Base-by-base conservation (phyloP, 2,888 invertebrate genomes). In the Drosophila siamana region DNA sequence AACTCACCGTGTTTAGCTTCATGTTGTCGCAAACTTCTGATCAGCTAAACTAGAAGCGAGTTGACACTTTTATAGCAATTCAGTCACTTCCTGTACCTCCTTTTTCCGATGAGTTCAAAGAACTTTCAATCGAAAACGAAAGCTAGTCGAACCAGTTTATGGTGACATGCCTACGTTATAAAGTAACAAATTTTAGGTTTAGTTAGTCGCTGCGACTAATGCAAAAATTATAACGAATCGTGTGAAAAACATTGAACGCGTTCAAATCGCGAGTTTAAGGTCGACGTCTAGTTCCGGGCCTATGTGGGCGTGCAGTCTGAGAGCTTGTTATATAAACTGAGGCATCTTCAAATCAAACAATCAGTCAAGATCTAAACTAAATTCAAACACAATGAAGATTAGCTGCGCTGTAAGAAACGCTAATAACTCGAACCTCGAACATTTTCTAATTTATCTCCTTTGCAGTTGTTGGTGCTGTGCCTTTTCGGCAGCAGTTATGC, bases 231-330 rank as follows among this genome's bases (percentile, higher is more conserved):
- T 75, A 67, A 69, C 67, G 56, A 67, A 78, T 63, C 75, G 76
- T 85, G 87, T 56, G 88, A 86, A 84, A 73, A 75, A 19, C 82
- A 89, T 89, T 88, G 81, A 85, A 46, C n/a, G 59, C 73, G 90
- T 74, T 69, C 80, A 79, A 57, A 28, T 55, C 26, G 28, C 33
- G 69, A 64, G 90, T 88, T 89, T 74, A 87, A 89, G 90, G 89
- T 82, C 72, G 40, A 26, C 48, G 26, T 22, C 46, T 52, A 63
- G 57, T 86, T 88, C 80, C 84, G 86, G 67, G 41, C 56, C 52
- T 52, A 54, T 33, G 86, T 83, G 80, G 89, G 86, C 72, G 87
- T 67, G 11, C 6, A 30, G 65, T 73, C 67, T 52, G 16, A 40
- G 61, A 70, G 60, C 48, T 69, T 74, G 56, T 66, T 88, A 88